Conservation (phyloP, 2,888 invertebrate genomes). For the Machimus rusticus region DNA sequence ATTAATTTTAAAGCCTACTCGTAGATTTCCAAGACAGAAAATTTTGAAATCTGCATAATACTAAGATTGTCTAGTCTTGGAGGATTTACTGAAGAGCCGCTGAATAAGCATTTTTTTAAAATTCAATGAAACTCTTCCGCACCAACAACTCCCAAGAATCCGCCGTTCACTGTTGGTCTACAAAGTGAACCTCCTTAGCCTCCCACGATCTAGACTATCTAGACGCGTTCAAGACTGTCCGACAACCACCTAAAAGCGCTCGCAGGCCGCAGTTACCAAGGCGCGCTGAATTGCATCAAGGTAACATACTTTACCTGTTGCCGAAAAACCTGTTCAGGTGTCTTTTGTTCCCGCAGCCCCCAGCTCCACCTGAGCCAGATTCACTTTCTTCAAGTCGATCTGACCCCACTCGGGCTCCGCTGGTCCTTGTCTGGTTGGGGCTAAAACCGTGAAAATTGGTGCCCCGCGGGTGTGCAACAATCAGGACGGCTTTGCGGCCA, state of each 20-base stretch:
- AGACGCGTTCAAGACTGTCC: not conserved
- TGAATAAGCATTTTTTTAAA: not conserved
- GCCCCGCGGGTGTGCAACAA: not conserved
- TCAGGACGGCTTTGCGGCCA: not conserved
- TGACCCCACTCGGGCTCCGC: not conserved
- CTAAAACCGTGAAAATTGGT: not conserved
- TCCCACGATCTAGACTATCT: not conserved
- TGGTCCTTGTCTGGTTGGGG: not conserved
- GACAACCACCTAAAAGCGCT: not conserved
- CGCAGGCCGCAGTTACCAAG: not conserved
- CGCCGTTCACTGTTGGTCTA: not conserved
- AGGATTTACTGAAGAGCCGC: not conserved
- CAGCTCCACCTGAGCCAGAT: not conserved
- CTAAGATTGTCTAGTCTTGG: not conserved
- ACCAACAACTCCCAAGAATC: not conserved
- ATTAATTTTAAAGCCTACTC: not conserved
- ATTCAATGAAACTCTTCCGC: not conserved
- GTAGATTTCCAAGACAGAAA: not conserved
- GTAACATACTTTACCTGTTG: not conserved
- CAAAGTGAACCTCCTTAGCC: not conserved
- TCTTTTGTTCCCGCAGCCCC: not conserved
- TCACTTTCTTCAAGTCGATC: not conserved
- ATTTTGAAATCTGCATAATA: not conserved
- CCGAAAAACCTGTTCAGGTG: not conserved
- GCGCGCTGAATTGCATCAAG: not conserved